These are phyloP conservation scores for Blennius ocellaris DNA, from an alignment of 2,113 vertebrate genomes.

Conservation along the genomic window DNA sequence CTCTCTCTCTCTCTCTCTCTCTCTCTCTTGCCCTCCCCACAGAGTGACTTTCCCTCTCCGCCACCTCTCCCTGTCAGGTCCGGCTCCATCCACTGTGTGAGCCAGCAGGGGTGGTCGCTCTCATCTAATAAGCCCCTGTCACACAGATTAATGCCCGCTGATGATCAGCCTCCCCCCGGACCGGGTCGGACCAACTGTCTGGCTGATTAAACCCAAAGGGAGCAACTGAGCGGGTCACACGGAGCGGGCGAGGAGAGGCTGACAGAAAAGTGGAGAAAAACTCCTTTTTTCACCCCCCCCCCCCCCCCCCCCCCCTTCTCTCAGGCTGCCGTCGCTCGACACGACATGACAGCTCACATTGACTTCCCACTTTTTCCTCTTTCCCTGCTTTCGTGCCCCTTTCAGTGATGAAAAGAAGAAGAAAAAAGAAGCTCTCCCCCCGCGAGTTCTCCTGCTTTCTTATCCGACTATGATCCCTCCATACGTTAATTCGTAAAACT, in stretches of 20 bases:
- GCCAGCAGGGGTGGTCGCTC: slow-evolving; percentile 66
- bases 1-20: slow-evolving; percentile 8
- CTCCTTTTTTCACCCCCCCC: slow-evolving; percentile 49
- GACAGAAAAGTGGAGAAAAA: slow-evolving; percentile 12
- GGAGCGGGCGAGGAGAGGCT: slow-evolving; percentile 15
- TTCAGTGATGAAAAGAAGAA: slow-evolving; percentile 7
- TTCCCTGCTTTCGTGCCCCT: slow-evolving; percentile 14
- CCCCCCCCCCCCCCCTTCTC: slow-evolving; percentile 32
- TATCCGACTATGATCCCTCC: slow-evolving; percentile 3
- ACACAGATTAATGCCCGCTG: slow-evolving; percentile 67
- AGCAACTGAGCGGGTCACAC: slow-evolving; percentile 38
- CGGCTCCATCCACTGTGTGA: slow-evolving; percentile 63
- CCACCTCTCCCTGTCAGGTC: slow-evolving; percentile 44
- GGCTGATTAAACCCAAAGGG: slow-evolving; percentile 68
- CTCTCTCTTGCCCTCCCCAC: slow-evolving; percentile 6
- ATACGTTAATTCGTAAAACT: not conserved
- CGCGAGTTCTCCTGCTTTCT: not conserved
- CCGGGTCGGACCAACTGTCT: slow-evolving; percentile 53
- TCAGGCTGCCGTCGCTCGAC: slow-evolving; percentile 39
- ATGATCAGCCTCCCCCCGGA: slow-evolving; percentile 48
- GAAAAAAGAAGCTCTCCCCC: slow-evolving; percentile 18
- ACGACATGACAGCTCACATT: slow-evolving; percentile 52
- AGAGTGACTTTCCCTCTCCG: slow-evolving; percentile 63
- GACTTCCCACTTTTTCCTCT: slow-evolving; percentile 50
- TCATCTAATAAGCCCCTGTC: slow-evolving; percentile 70